Base-by-base conservation (phyloP, 2,888 invertebrate genomes). In the Drosophila melanosoma region DNA sequence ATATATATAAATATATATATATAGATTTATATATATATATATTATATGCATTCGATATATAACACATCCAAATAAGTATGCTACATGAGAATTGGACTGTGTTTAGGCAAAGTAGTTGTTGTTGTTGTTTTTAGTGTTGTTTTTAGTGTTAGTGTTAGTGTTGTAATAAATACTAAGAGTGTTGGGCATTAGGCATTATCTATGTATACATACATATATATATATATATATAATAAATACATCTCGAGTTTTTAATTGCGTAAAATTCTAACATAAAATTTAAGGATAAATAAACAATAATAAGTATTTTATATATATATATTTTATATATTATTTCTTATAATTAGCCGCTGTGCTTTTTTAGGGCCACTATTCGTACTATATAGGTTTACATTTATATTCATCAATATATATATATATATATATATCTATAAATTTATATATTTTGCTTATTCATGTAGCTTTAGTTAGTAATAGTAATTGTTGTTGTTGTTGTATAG, bases 131-230 rank as follows among this genome's bases (percentile, higher is more conserved):
- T 57, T 49, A 64, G 51, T 54, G 36, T 35, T 60, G 45, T 29
- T 52, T 29, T 66, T 67, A 29, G 8, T 40, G 29, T 54, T 38
- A 12, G 33, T 38, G 52, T 54, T 53, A 67, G 54, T 56, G 49
- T 35, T 61, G 54, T 40, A 8, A 81, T 81, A 84, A 84, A 84
- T 87, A 87, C 84, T 87, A 78, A 78, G 69, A 74, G 71, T 67
- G 57, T 54, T 81, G 67, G 78, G 73, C 73, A 59, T 84, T 81
- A 79, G 66, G 67, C 52, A 38, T 66, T 32, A 61, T 42, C n/a
- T 56, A 38, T 23, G 17, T 53, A 52, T 2, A 10, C 15, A 10
- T 52, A 52, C 32, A 51, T n/a, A 32, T 36, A 6, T 58, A 63
- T 63, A 51, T n/a, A 32, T 36, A 6, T 58, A 63, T 63, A 64